These are phyloP conservation scores for Bombylius major DNA, from an alignment of 2,888 invertebrate species.

Conservation along the genomic window DNA sequence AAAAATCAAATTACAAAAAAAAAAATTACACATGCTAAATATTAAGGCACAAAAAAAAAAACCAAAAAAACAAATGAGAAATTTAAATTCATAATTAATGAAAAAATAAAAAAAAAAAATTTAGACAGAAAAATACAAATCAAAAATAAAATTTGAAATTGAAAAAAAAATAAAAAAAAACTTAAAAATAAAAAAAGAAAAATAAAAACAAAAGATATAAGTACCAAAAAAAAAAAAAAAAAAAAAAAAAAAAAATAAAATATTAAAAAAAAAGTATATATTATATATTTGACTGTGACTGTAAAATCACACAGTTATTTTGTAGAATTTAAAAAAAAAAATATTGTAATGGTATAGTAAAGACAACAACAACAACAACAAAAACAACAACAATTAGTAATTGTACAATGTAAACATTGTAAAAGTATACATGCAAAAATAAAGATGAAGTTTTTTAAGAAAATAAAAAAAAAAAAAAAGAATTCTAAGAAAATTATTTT, in stretches of 20 bases:
- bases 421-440: background rate
- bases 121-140: conserved; percentile 12
- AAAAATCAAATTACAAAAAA: conserved; percentile 10
- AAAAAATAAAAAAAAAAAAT: background rate
- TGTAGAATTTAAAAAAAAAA: too few species aligned
- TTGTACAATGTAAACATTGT: background rate
- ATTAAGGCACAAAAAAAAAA: too few species aligned
- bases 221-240: background rate
- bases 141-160: conserved; percentile 13
- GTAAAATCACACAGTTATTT: too few species aligned
- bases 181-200: conserved; percentile 6
- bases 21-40: too few species aligned
- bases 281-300: too few species aligned
- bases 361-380: background rate
- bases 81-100: too few species aligned
- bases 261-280: too few species aligned
- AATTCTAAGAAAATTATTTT: too few species aligned
- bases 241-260: background rate
- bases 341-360: too few species aligned
- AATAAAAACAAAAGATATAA: too few species aligned
- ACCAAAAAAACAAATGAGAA: too few species aligned
- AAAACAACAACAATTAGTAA: background rate
- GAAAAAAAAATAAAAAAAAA: conserved; percentile 7
- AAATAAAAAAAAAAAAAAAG: background rate
- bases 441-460: background rate